Evolutionary conservation across 1,140 invertebrate genomes (phyloP).

Genomic region (Lutraria rhynchaena): DNA sequence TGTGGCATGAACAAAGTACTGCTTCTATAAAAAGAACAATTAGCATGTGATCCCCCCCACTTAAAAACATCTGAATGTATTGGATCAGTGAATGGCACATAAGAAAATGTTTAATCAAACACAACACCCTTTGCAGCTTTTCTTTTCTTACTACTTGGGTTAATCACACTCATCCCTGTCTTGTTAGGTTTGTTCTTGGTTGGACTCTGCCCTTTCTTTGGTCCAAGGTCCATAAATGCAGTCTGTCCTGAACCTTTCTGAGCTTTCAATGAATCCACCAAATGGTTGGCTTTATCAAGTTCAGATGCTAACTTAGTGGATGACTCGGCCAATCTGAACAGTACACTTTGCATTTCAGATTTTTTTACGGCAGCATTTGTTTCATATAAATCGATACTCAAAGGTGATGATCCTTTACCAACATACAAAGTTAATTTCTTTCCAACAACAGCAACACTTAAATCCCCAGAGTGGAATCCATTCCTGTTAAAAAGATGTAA

Average conservation of each 20-base stretch:
- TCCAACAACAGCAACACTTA: slow-evolving; percentile 68
- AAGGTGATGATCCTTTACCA: slow-evolving; percentile 65
- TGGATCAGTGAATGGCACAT: background rate
- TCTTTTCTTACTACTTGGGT: slow-evolving; percentile 76
- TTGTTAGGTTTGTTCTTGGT: slow-evolving; percentile 73
- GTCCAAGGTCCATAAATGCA: slow-evolving; percentile 69
- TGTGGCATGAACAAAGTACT: too few relatives aligned
- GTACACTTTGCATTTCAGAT: slow-evolving; percentile 71
- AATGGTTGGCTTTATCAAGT: slow-evolving; percentile 69
- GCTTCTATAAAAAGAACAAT: too few relatives aligned
- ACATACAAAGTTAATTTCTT: slow-evolving; percentile 72
- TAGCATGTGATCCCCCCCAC: too few relatives aligned
- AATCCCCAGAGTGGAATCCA: slow-evolving; percentile 69
- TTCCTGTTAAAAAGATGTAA: too few relatives aligned
- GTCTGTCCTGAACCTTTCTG: slow-evolving; percentile 57
- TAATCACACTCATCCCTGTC: slow-evolving; percentile 79
- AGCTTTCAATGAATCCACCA: slow-evolving; percentile 68
- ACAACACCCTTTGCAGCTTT: slow-evolving; percentile 77
- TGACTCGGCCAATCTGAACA: slow-evolving; percentile 73
- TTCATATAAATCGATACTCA: slow-evolving; percentile 75
- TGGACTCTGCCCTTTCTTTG: slow-evolving; percentile 67
- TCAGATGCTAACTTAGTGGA: slow-evolving; percentile 65
- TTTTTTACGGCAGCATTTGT: slow-evolving; percentile 76
- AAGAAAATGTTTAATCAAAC: slow-evolving; percentile 69
- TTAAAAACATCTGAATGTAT: too few relatives aligned